Evolutionary conservation across 2,888 invertebrate genomes (phyloP), one percentile per base, ranked within the genome.

Genomic region (Plebejus melissa): DNA sequence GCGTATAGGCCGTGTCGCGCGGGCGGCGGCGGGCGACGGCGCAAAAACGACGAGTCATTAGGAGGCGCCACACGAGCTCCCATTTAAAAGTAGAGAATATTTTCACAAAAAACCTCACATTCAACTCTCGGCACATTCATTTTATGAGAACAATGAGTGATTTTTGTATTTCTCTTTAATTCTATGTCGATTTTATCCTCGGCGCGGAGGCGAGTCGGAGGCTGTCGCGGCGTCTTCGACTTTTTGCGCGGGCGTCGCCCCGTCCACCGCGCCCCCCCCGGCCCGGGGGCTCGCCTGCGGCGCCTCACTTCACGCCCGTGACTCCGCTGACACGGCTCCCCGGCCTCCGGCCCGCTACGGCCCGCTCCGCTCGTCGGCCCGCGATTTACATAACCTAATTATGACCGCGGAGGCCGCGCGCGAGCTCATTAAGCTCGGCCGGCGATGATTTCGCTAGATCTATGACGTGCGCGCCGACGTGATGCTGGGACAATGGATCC

Each of bases 61-160:
- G 91, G 90, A 91, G 93, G 93, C 93, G 93, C 93, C 93, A 93
- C 93, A 93, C 92, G 93, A 92, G 91, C 88, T 85, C 90, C 91
- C 91, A 91, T 93, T 92, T 93, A 92, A 93, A 91, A 93, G 92
- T 93, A 93, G 92, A 91, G 92, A 93, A 93, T 93, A 93, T 93
- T 92, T 93, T 86, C 90, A 92, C 91, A 93, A 93, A 93, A 93
- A 93, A 90, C 90, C 85, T 87, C 90, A 93, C 93, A 92, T 93
- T 92, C 93, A 92, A 91, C 90, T 92, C 91, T 87, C 89, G 87
- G 92, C 93, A 93, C 93, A 93, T 93, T 93, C 92, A 93, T 93
- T 93, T 93, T 91, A 92, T 91, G 93, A 92, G 93, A 93, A 93
- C 93, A 93, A 93, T 93, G 93, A 93, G 90, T 91, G 91, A 93